Evolutionary conservation across 2,888 invertebrate species (phyloP).

Genomic region (Pyrocoelia pectoralis): DNA sequence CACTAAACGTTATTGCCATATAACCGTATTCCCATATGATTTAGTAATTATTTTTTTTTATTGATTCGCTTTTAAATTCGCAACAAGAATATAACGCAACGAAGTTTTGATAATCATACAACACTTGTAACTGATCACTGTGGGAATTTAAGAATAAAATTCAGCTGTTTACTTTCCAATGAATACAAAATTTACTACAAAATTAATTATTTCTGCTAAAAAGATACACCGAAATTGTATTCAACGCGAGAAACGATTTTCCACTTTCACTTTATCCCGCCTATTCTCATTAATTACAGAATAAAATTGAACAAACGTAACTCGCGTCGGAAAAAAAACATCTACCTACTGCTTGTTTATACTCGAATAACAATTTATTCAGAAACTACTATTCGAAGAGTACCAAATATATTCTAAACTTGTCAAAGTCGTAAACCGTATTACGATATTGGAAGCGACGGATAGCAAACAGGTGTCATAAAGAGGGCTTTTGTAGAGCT

Average conservation of each 20-base stretch:
- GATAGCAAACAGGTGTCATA: constrained; percentile 46
- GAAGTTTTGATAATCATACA: constrained; percentile 3
- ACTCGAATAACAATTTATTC: constrained; percentile 31
- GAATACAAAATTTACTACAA: constrained; percentile 29
- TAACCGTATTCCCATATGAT: background rate
- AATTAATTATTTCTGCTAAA: constrained; percentile 26
- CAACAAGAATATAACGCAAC: no score
- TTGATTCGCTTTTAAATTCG: no score
- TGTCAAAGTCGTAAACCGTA: constrained; percentile 42
- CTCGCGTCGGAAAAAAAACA: no score
- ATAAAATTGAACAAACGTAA: no score
- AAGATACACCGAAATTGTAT: constrained; percentile 16
- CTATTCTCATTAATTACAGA: no score
- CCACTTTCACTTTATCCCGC: background rate
- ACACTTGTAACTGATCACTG: constrained; percentile 28
- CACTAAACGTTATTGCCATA: constrained; percentile 13
- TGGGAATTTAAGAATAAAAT: constrained; percentile 27
- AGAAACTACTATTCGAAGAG: constrained; percentile 37
- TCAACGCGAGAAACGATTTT: constrained; percentile 18
- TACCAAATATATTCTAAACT: constrained; percentile 44
- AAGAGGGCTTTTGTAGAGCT: constrained; percentile 34
- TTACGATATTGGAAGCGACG: constrained; percentile 32
- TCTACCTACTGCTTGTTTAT: background rate
- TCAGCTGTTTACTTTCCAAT: constrained; percentile 28
- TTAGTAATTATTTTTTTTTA: no score